Base-by-base conservation (phyloP, 2,113 vertebrate species). In the Peromyscus leucopus region DNA sequence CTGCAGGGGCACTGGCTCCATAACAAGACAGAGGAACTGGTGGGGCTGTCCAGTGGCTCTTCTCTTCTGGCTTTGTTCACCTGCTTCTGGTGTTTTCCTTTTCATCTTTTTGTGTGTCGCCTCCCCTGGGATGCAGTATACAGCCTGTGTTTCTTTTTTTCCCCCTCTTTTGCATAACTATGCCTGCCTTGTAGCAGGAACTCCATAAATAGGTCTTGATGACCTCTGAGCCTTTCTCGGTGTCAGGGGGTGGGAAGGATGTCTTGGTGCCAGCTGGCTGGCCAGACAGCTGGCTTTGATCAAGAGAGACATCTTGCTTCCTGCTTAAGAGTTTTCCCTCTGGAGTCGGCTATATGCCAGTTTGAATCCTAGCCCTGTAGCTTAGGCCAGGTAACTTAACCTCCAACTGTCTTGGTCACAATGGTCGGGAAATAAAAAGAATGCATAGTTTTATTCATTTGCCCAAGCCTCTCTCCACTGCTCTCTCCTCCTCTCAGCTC, bases 1-100 rank as follows among this genome's bases (percentile, higher is more conserved):
- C 3, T 10, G 28, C 15, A 1, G 63, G 42, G 63, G 31, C 15
- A 3, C 31, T 1, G 0, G 33, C 16, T 13, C 36, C 33, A 9
- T 13, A 19, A 55, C 16, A 36, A 24, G 69, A 31, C 24, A 12
- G 4, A 17, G 21, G 36, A 24, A n/a, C 59, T 36, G 3, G 2
- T 69, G 6, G 7, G 22, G 33, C 48, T 91, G 78, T 36, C n/a
- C 39, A 17, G 33, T 72, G 75, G 2, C 55, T 65, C 36, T 61
- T 79, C 31, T 48, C 33, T 84, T 33, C 39, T 7, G 24, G 26
- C 46, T 74, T 42, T 2, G 42, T 33, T 57, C 65, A 2, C 42
- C 28, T 67, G 31, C 51, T 63, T 74, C 89, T 91, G 7, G 51
- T 72, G 48, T 65, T 96, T 72, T 13, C 63, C 63, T 72, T 76